These are phyloP conservation scores for Suricata suricatta DNA, from an alignment of 2,113 vertebrate genomes.

Conservation along the genomic window DNA sequence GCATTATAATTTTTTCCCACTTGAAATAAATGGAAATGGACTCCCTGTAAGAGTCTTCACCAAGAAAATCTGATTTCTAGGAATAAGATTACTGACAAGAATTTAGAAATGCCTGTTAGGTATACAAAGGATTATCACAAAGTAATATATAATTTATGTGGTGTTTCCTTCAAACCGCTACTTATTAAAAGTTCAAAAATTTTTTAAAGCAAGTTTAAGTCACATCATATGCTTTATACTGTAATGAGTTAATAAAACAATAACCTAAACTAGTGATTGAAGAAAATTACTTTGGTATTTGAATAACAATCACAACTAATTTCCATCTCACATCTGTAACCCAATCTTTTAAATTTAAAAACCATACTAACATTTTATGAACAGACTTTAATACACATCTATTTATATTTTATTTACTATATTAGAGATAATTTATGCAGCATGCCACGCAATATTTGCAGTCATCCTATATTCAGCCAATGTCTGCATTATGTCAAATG, in stretches of 20 bases:
- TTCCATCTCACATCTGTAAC: background rate
- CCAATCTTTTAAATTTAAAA: background rate
- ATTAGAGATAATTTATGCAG: background rate
- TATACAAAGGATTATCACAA: background rate
- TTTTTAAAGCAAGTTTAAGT: background rate
- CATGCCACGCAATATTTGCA: background rate
- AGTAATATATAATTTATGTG: background rate
- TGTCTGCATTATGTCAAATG: background rate
- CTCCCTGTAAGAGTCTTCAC: background rate
- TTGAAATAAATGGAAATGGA: background rate
- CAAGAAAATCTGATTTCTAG: background rate
- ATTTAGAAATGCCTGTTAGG: background rate
- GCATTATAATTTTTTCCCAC: background rate
- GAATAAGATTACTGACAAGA: background rate
- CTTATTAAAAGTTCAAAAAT: background rate
- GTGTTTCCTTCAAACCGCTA: background rate
- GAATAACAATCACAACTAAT: background rate
- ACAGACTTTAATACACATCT: background rate
- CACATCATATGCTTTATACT: background rate
- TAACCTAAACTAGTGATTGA: background rate
- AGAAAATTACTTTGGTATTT: constrained; percentile 31
- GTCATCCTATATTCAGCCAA: too few species aligned
- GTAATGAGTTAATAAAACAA: background rate
- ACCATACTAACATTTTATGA: background rate
- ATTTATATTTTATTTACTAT: background rate